Evolutionary conservation across 1,140 invertebrate species (phyloP), one percentile per base, ranked within the genome.

Genomic region (Ditylenchus dipsaci): DNA sequence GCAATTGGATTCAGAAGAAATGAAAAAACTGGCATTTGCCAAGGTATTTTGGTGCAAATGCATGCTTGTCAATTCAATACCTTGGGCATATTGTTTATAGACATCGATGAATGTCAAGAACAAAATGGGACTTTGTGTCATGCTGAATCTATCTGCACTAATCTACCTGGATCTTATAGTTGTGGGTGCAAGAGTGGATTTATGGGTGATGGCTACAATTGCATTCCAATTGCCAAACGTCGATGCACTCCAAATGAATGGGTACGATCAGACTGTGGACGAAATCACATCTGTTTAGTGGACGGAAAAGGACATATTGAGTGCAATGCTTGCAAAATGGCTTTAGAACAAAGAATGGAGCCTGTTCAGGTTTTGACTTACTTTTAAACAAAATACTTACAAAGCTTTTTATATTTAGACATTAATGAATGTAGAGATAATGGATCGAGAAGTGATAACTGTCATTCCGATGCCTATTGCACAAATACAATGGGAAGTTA

Each of bases 401-500:
- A 68, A 1, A 23, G 19, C 23, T 0, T 62, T 26, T 71, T 70
- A 38, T 71, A 62, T 65, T 56, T 60, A 65, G 93, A 95, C 86
- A 90, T 93, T 86, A 95, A 95, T 86, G 93, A 96, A 87, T 96
- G 93, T 86, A 93, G 93, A 86, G 76, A 77, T 29, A 62, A 66
- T 27, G 91, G 66, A 19, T 60, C 91, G 84, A 88, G 91, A 75
- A 29, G 21, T 13, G 5, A 33, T 3, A 92, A 92, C 79, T 96
- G 93, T 87, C 91, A 95, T 87, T 91, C 93, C 78, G 94, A 95
- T 86, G 91, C 92, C 64, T 91, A 92, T 83, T 96, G 93, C 86
- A 94, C 91, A 76, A 96, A 96, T 86, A 93, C 92, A 68, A 87
- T 94, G 72, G 93, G 93, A 76, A 91, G 91, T 85, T 96, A 92